A percentile compares a stretch with the other conserved stretches of the same genome.
These are phyloP conservation scores for Marmota monax DNA, from an alignment of 2,113 vertebrate genomes.

Conservation along the genomic window DNA sequence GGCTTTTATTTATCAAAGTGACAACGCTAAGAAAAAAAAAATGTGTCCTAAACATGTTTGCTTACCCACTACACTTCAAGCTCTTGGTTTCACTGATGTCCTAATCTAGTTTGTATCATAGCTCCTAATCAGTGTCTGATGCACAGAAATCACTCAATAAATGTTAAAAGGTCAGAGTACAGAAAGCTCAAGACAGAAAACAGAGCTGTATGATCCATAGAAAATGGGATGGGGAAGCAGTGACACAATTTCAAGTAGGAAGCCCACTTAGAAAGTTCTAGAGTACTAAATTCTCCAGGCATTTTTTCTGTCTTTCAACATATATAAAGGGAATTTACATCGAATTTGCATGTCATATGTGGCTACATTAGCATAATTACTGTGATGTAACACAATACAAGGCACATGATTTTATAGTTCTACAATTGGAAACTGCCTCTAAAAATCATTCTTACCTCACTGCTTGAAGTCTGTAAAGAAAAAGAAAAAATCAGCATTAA, in stretches of 20 bases:
- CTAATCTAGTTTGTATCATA: background rate
- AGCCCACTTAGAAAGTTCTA: background rate
- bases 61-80: background rate
- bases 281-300: background rate
- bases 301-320: background rate
- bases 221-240: background rate
- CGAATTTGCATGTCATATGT: background rate
- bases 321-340: background rate
- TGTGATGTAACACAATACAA: background rate
- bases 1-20: background rate
- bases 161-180: background rate
- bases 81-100: background rate
- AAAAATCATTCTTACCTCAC: conserved; percentile 65
- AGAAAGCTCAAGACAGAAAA: background rate
- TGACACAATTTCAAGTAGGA: background rate
- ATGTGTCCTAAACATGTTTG: background rate
- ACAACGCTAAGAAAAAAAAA: background rate
- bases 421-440: background rate
- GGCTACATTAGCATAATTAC: background rate
- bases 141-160: background rate
- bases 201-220: background rate
- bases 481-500: background rate
- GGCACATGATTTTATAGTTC: background rate
- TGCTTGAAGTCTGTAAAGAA: conserved; percentile 59
- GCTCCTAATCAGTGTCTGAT: background rate